These are phyloP conservation scores for Eulithis testata DNA, from an alignment of 2,888 invertebrate genomes.

Conservation along the genomic window DNA sequence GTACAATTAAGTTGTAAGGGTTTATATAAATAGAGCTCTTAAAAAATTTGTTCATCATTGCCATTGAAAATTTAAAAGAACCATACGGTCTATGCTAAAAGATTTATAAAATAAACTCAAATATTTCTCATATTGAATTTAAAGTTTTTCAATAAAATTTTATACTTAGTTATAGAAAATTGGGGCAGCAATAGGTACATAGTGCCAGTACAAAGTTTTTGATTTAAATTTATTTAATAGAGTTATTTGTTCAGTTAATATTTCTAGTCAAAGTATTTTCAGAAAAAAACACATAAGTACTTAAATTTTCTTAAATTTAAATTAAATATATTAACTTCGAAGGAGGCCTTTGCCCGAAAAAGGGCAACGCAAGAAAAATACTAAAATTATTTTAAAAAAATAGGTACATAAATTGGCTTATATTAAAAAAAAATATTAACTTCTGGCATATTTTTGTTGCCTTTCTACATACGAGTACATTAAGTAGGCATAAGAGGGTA, in stretches of 20 bases:
- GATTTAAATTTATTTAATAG: background rate
- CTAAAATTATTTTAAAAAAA: too few species aligned
- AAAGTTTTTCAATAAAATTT: background rate
- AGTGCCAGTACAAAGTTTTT: background rate
- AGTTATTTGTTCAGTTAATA: too few species aligned
- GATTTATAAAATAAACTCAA: background rate
- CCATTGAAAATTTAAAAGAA: background rate
- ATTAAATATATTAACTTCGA: background rate
- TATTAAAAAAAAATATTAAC: background rate
- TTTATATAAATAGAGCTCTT: background rate
- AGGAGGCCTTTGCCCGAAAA: too few species aligned
- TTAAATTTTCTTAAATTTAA: too few species aligned
- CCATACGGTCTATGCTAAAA: background rate
- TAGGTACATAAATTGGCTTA: too few species aligned
- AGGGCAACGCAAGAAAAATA: too few species aligned
- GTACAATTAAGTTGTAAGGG: background rate
- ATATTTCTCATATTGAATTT: too few species aligned
- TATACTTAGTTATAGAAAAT: slow-evolving; percentile 8
- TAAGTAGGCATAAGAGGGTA: background rate
- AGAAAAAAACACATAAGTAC: too few species aligned
- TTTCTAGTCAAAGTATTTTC: too few species aligned
- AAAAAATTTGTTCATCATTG: background rate
- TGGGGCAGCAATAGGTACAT: slow-evolving; percentile 3
- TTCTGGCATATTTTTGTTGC: background rate
- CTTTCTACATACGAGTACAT: background rate